A percentile compares a stretch with the other conserved stretches of the same genome.
phyloP scores from a whole-genome alignment of 2,113 vertebrate genomes.

The Sula dactylatra region DNA sequence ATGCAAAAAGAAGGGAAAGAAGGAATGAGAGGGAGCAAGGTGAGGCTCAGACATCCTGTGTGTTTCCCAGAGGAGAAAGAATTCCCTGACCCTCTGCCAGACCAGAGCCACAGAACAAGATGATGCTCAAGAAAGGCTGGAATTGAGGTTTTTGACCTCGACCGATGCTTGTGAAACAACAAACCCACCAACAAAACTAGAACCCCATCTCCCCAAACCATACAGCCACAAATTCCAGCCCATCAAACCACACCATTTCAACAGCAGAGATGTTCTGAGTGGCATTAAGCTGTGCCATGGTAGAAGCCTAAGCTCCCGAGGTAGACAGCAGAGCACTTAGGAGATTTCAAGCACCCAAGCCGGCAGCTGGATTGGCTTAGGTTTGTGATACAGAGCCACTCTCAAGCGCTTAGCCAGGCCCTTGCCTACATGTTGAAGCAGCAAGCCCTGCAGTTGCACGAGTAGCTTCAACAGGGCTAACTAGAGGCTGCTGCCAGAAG shows the following conservation, averaged over 20 bases:
- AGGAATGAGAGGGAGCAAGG: not conserved
- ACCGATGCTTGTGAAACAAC: not conserved
- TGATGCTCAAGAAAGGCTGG: not conserved
- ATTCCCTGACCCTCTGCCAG: not conserved
- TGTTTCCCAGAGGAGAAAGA: not conserved
- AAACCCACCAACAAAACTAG: not conserved
- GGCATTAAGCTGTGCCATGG: not conserved
- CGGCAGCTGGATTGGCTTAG: not conserved
- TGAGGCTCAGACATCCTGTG: not conserved
- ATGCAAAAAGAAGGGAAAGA: not conserved
- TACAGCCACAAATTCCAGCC: not conserved
- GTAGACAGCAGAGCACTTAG: not conserved
- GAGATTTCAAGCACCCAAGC: not conserved
- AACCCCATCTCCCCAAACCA: fast-evolving
- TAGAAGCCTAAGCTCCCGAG: not conserved
- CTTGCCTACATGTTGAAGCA: not conserved
- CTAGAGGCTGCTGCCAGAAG: not conserved
- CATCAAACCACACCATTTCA: not conserved
- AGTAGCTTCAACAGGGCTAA: not conserved
- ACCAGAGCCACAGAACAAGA: not conserved
- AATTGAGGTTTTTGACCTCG: not conserved
- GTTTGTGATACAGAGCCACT: not conserved
- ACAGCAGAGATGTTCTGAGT: not conserved
- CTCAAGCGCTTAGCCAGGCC: not conserved
- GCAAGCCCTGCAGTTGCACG: not conserved